These are phyloP conservation scores for Ichneumon xanthorius DNA, from an alignment of 2,888 invertebrate species.

Conservation along the genomic window DNA sequence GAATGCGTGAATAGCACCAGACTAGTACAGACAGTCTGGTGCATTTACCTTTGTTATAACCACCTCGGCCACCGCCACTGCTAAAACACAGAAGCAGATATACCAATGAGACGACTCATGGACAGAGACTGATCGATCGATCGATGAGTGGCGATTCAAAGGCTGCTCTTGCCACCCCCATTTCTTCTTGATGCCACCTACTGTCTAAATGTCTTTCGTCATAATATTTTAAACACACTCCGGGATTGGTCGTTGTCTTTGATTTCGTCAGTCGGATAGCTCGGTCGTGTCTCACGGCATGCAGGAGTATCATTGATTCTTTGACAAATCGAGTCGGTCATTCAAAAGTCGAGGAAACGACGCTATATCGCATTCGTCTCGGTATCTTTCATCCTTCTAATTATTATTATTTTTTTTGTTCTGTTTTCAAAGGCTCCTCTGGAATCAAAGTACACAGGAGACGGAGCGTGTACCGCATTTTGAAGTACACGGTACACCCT, in stretches of 20 bases:
- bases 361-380: conserved; percentile 47
- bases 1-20: conserved; percentile 90
- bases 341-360: conserved; percentile 33
- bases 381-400: neutral
- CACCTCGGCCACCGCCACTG: conserved; percentile 97
- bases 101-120: conserved; percentile 90
- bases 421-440: conserved; percentile 30
- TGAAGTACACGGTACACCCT: conserved; percentile 51
- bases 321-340: conserved; percentile 53
- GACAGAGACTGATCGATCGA: conserved; percentile 85
- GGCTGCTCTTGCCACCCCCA: conserved; percentile 86
- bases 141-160: conserved; percentile 86
- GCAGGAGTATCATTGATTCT: conserved; percentile 58
- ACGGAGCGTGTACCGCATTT: conserved; percentile 51
- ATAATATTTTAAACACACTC: conserved; percentile 50
- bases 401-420: neutral
- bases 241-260: conserved; percentile 37
- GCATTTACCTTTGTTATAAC: conserved; percentile 98
- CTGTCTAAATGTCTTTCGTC: conserved; percentile 86
- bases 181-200: conserved; percentile 86
- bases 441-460: conserved; percentile 58
- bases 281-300: conserved; percentile 58
- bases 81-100: conserved; percentile 94
- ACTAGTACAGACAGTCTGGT: conserved; percentile 90
- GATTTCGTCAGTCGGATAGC: conserved; percentile 60